A percentile compares a stretch with the other conserved stretches of the same genome.
phyloP scores from a whole-genome alignment of 2,113 vertebrate species.

The Eublepharis macularius region DNA sequence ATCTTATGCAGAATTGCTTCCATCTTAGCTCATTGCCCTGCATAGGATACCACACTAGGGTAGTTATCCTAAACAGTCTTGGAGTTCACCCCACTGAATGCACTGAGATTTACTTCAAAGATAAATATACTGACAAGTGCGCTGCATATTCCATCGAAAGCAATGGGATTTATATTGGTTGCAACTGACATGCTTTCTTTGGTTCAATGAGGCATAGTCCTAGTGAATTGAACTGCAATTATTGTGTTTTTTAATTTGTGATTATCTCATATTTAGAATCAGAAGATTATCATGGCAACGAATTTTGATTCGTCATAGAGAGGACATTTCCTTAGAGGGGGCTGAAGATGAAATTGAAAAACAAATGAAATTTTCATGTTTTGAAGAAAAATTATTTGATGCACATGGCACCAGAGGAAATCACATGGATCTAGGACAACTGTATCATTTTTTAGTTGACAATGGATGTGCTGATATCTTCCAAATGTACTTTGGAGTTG shows the following conservation, averaged over 20 bases:
- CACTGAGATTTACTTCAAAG: too few relatives aligned
- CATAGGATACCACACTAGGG: too few relatives aligned
- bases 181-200: background rate
- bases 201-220: background rate
- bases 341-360: slow-evolving; percentile 57
- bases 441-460: slow-evolving; percentile 90
- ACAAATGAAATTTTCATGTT: slow-evolving; percentile 81
- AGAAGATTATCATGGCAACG: slow-evolving; percentile 94
- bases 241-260: slow-evolving; percentile 21
- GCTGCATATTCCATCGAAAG: background rate
- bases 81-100: too few relatives aligned
- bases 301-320: slow-evolving; percentile 94
- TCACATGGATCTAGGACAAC: slow-evolving; percentile 97
- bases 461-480: slow-evolving; percentile 89
- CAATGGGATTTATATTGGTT: background rate
- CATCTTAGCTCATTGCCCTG: too few relatives aligned
- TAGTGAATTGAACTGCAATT: background rate
- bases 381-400: slow-evolving; percentile 91
- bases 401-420: slow-evolving; percentile 87
- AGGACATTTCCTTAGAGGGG: slow-evolving; percentile 83
- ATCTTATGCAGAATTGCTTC: too few relatives aligned
- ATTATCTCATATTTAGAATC: slow-evolving; percentile 73
- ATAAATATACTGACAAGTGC: too few relatives aligned
- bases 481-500: slow-evolving; percentile 85
- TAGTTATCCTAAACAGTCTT: too few relatives aligned